These are phyloP conservation scores for Drosophila trapezifrons DNA, from an alignment of 1,140 invertebrate genomes.

Conservation along the genomic window DNA sequence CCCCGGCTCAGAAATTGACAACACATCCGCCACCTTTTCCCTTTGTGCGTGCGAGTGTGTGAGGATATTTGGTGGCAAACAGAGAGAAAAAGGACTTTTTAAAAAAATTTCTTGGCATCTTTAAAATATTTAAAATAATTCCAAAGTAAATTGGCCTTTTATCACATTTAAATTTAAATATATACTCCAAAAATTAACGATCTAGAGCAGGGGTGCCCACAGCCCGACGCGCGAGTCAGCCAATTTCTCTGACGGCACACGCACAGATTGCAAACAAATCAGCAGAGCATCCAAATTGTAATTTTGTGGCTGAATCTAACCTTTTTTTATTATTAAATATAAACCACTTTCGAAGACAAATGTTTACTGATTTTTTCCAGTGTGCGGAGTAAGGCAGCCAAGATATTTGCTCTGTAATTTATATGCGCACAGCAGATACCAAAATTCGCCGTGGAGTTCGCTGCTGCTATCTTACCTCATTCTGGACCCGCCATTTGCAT, in stretches of 20 bases:
- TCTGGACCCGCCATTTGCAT: slow-evolving; percentile 58
- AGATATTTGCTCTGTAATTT: slow-evolving; percentile 54
- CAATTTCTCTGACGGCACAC: too few species aligned
- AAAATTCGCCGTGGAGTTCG: slow-evolving; percentile 35
- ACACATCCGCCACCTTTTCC: slow-evolving; percentile 31
- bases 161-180: too few species aligned
- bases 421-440: slow-evolving; percentile 56
- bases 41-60: background rate
- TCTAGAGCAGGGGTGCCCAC: too few species aligned
- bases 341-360: too few species aligned
- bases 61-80: background rate
- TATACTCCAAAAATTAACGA: background rate
- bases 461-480: slow-evolving; percentile 43
- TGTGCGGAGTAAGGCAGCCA: background rate
- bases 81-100: background rate
- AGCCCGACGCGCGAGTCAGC: too few species aligned
- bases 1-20: slow-evolving; percentile 35
- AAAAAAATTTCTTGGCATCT: too few species aligned
- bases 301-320: too few species aligned
- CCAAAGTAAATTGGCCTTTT: background rate
- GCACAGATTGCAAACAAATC: too few species aligned
- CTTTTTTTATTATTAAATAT: too few species aligned
- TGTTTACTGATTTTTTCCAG: too few species aligned
- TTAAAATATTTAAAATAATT: too few species aligned
- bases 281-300: too few species aligned